Evolutionary conservation across 2,888 invertebrate species (phyloP), one percentile per base, ranked within the genome.

Genomic region (Acanthosoma haemorrhoidale): DNA sequence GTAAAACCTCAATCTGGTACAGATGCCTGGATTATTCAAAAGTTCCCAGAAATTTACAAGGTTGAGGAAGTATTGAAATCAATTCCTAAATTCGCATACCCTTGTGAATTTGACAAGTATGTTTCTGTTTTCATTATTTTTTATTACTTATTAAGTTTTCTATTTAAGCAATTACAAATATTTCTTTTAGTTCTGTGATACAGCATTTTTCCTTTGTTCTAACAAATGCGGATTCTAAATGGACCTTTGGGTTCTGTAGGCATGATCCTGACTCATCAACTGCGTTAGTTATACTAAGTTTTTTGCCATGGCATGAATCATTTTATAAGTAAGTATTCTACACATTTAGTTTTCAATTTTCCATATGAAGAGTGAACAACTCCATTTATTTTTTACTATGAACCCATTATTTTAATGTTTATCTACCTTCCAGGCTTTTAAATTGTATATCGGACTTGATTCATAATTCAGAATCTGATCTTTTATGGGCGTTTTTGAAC

Each of bases 141-240:
- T 16, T 34, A 18, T 61, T 61, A 9, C 1, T 16, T 32, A 4
- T 2, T 8, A 31, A 18, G 11, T 18, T 31, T 59, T 16, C 16
- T 59, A 32, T 11, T 31, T 21, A 71, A 76, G 75, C 75, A 71
- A 77, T n/a, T n/a, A n/a, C n/a, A n/a, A n/a, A n/a, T n/a, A n/a
- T n/a, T n/a, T n/a, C n/a, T n/a, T n/a, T 75, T 83, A 94, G 94
- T 79, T 84, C 85, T 76, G 88, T 89, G 72, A 92, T 96, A 70
- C 94, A 96, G 80, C 91, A 94, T 77, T 99, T 96, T 81, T 96
- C 96, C 29, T 99, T 98, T 83, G 97, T 96, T 66, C 83, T 98
- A 78, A 99, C 98, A 25, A 94, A 92, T 76, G 86, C 90, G 76
- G 94, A 96, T 79, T 94, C 96, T 29, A 95, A 94, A 83, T 97